Base-by-base conservation (phyloP, 2,888 invertebrate genomes). In the Limnephilus auricula region DNA sequence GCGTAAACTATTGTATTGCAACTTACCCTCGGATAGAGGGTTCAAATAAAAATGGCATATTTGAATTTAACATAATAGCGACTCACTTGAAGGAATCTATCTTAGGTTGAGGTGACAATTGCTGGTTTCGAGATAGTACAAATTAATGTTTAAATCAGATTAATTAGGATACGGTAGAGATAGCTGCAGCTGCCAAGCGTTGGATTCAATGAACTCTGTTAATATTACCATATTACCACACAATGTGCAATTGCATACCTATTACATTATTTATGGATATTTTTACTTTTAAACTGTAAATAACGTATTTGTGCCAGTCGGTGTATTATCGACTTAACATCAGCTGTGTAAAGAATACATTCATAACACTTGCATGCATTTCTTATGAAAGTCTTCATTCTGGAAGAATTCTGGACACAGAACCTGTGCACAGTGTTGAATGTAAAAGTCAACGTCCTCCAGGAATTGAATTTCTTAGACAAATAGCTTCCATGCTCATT, bases 91-190 rank as follows among this genome's bases (percentile, higher is more conserved):
- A 40, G 40, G 45, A 89, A 80, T 89, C 78, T 88, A 88, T 89
- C 45, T 83, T 79, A 89, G 87, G 89, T 90, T 85, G 82, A 82
- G 86, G 89, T 90, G 65, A 89, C 82, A 89, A 89, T 91, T 90
- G 89, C 88, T 90, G 90, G 92, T 90, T 90, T 92, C 50, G 79
- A 93, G 89, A 92, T 82, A 92, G 93, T 93, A 93, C 93, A 93
- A 93, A 93, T 93, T 93, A 93, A 91, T 93, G 89, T 85, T 91
- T 92, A 92, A 91, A 92, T 89, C 91, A 92, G 91, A 85, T 40
- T 92, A 92, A 90, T 89, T 87, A 88, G 50, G 37, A 45, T 85
- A 90, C 85, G 90, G 78, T 79, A 84, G 89, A 82, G 89, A 79
- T 91, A 91, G 82, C 50, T 79, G 79, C 30, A 31, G 90, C 65